Conservation (phyloP, 35 echinoderm and acorn worm species). For the Diadema setosum region DNA sequence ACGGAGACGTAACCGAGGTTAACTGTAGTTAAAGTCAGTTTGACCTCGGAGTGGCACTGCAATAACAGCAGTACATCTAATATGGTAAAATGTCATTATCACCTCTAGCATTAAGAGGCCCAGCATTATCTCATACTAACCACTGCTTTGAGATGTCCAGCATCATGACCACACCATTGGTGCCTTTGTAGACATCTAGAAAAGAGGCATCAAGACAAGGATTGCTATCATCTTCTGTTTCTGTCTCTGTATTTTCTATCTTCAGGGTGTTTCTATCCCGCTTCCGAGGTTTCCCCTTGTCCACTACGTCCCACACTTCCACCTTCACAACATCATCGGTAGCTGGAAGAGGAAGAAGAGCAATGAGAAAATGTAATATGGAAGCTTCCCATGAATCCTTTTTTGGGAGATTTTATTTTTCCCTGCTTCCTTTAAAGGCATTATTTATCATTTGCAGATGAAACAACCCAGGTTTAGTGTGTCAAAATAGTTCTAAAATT, state of each 20-base stretch:
- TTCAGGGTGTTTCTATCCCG: conserved; percentile 69
- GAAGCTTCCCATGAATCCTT: too few species aligned
- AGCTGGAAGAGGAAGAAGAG: not conserved
- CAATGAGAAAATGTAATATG: not conserved
- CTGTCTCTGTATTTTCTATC: conserved; percentile 47
- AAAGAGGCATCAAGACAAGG: conserved; percentile 93
- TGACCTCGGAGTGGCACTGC: too few species aligned
- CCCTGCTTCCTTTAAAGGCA: not conserved
- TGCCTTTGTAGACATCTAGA: conserved; percentile 95
- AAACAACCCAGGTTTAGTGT: too few species aligned
- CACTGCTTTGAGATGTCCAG: conserved; percentile 95
- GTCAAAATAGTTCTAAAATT: too few species aligned
- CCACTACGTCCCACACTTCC: conserved; percentile 96
- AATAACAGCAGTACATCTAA: too few species aligned
- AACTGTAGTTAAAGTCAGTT: too few species aligned
- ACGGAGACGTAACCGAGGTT: too few species aligned
- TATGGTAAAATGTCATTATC: too few species aligned
- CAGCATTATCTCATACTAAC: too few species aligned
- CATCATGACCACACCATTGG: conserved; percentile 92
- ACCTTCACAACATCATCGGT: conserved; percentile 99
- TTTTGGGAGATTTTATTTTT: too few species aligned
- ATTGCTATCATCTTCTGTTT: conserved; percentile 18
- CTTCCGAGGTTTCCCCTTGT: conserved; percentile 85
- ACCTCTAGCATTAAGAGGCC: too few species aligned
- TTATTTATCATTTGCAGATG: not conserved